Percentiles rank a stretch among this genome's conserved stretches.
These are phyloP conservation scores for Conops quadrifasciatus DNA, from an alignment of 2,888 invertebrate species.

Conservation along the genomic window DNA sequence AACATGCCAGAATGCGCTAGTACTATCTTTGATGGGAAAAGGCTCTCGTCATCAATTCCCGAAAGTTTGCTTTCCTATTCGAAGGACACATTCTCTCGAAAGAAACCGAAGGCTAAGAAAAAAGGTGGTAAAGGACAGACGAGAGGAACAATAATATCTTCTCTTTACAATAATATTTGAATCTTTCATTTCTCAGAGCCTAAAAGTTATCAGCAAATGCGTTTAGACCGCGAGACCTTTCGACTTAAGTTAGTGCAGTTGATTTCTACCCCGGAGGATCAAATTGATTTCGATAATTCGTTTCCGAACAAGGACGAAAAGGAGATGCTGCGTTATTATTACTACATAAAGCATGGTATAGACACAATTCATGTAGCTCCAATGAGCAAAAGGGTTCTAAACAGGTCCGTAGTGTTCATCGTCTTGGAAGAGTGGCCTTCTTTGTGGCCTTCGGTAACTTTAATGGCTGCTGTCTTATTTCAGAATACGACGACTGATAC, in stretches of 20 bases:
- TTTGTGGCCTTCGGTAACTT: not conserved
- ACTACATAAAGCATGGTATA: conserved; percentile 89
- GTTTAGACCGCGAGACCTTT: conserved; percentile 83
- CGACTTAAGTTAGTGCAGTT: conserved; percentile 79
- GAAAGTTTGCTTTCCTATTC: conserved; percentile 68
- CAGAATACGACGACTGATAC: conserved; percentile 74
- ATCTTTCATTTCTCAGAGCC: conserved; percentile 64
- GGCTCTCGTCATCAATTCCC: conserved; percentile 70
- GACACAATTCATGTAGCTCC: conserved; percentile 90
- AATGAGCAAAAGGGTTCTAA: conserved; percentile 77
- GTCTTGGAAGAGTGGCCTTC: not conserved
- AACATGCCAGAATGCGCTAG: conserved; percentile 63
- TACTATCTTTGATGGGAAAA: conserved; percentile 58
- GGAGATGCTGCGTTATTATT: conserved; percentile 83
- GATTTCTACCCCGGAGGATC: conserved; percentile 70
- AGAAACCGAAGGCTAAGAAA: conserved; percentile 50
- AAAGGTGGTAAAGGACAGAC: conserved; percentile 48
- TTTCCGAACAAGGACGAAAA: conserved; percentile 73
- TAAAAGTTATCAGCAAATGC: conserved; percentile 74
- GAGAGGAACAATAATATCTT: not conserved
- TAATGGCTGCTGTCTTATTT: conserved; percentile 9
- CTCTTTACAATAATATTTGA: not conserved
- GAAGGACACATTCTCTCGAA: conserved; percentile 64
- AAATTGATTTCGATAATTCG: conserved; percentile 49
- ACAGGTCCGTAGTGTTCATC: conserved; percentile 64